phyloP scores from a whole-genome alignment of 2,113 vertebrate genomes.

The Ellobius talpinus region DNA sequence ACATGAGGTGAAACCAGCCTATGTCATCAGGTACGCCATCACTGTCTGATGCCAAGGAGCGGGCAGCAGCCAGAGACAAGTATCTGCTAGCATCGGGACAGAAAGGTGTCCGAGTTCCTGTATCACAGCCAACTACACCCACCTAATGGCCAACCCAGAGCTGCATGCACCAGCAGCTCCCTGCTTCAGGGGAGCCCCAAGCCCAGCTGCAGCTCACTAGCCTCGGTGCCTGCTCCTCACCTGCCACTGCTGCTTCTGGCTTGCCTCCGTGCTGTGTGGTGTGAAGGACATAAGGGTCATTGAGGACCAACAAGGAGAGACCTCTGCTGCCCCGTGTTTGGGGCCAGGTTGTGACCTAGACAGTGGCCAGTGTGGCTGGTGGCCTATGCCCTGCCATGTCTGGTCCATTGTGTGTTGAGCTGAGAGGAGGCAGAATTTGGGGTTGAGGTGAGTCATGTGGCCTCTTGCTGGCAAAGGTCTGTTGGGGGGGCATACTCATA shows the following conservation, averaged over 20 bases:
- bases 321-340: slow-evolving; percentile 22
- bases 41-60: slow-evolving; percentile 96
- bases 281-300: slow-evolving; percentile 24
- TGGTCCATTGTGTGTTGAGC: background rate
- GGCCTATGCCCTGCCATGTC: slow-evolving; percentile 3
- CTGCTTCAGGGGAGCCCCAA: slow-evolving; percentile 42
- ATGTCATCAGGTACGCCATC: slow-evolving; percentile 93
- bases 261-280: slow-evolving; percentile 66
- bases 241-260: slow-evolving; percentile 66
- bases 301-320: slow-evolving; percentile 63
- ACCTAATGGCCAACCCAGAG: slow-evolving; percentile 82
- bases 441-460: slow-evolving; percentile 72
- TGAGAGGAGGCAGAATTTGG: slow-evolving; percentile 59
- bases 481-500: background rate
- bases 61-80: slow-evolving; percentile 93
- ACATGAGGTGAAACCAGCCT: slow-evolving; percentile 95
- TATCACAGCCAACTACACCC: slow-evolving; percentile 87
- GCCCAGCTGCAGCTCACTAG: background rate
- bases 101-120: slow-evolving; percentile 90
- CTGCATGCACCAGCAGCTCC: slow-evolving; percentile 53
- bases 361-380: slow-evolving; percentile 25
- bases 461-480: slow-evolving; percentile 77
- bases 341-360: background rate
- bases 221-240: slow-evolving; percentile 39
- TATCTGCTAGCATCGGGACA: slow-evolving; percentile 91